phyloP scores from a whole-genome alignment of 1,140 invertebrate species.

The Eumaeus atala region DNA sequence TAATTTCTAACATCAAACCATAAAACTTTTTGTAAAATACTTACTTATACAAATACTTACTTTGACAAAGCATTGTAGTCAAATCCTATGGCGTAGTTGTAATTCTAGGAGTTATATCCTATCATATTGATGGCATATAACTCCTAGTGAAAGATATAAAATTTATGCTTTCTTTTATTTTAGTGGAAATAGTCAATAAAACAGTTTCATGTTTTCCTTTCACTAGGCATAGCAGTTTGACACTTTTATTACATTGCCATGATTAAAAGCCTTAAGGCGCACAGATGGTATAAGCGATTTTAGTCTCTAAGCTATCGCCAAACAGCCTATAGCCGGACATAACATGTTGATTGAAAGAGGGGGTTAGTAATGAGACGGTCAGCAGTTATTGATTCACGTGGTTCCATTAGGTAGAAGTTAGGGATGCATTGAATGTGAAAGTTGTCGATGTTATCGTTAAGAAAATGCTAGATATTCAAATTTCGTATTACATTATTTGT shows the following conservation, averaged over 20 bases:
- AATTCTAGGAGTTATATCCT: constrained; percentile 2
- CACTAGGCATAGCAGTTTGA: constrained; percentile 44
- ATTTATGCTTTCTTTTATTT: constrained; percentile 34
- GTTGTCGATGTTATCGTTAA: constrained; percentile 5
- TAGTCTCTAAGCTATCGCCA: constrained; percentile 20
- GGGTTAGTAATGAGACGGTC: constrained; percentile 56
- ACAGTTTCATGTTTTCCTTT: constrained; percentile 43
- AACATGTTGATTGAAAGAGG: constrained; percentile 44
- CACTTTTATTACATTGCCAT: constrained; percentile 55
- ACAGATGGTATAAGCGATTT: constrained; percentile 16
- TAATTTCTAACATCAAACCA: no score
- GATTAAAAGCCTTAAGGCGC: constrained; percentile 39
- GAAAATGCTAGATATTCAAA: no score
- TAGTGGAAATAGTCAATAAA: constrained; percentile 47
- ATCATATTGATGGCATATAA: no score
- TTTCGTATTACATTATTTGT: no score
- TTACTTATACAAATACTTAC: no score
- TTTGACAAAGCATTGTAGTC: no score
- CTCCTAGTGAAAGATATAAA: background rate
- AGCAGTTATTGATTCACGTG: constrained; percentile 64
- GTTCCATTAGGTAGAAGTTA: constrained; percentile 43
- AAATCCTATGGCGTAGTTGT: background rate
- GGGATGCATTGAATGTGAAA: constrained; percentile 18
- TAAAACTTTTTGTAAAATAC: no score
- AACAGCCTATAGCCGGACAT: constrained; percentile 26